Evolutionary conservation across 2,113 vertebrate species (phyloP), one percentile per base, ranked within the genome.

Genomic region (Toxotes chatareus): DNA sequence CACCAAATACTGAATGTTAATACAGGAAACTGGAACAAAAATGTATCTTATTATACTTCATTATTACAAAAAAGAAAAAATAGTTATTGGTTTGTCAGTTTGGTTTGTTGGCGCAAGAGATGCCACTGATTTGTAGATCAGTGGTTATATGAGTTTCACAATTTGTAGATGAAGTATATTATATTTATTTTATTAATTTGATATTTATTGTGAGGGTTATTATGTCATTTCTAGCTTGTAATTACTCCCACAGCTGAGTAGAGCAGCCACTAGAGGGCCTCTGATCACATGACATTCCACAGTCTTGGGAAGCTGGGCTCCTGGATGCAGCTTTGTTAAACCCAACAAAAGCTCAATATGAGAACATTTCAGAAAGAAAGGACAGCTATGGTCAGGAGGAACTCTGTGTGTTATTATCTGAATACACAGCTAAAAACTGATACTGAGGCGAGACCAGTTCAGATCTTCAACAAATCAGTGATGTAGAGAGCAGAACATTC

Each of bases 241-340:
- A 51, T 21, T 8, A 51, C 64, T 49, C 10, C 13, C 51, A 49
- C 42, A 77, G 3, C 5, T 67, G 23, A 49, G 19, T 1, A 55
- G 19, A 53, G 13, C 4, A 16, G 59, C 73, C 79, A 78, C 68
- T 40, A 82, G 75, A 69, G 65, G 57, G 34, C 40, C 5, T 49
- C 57, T 59, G 8, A 12, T 56, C 11, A 19, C 14, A 53, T 42
- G 27, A 49, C 3, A 17, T 49, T 5, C 46, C 13, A 49, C 6
- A 19, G 4, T 19, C 5, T 19, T 17, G 46, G 38, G 7, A 40
- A 12, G 42, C 2, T 7, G 19, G 7, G 7, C 49, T 51, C 21
- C 21, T 51, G 5, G 46, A 2, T 49, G 8, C n/a, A 56, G n/a
- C 53, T 56, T 23, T 38, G 31, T n/a, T 2, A 56, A 27, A 56